These are phyloP conservation scores for Allenopithecus nigroviridis DNA, from an alignment of 2,797 vertebrate genomes.

Conservation along the genomic window DNA sequence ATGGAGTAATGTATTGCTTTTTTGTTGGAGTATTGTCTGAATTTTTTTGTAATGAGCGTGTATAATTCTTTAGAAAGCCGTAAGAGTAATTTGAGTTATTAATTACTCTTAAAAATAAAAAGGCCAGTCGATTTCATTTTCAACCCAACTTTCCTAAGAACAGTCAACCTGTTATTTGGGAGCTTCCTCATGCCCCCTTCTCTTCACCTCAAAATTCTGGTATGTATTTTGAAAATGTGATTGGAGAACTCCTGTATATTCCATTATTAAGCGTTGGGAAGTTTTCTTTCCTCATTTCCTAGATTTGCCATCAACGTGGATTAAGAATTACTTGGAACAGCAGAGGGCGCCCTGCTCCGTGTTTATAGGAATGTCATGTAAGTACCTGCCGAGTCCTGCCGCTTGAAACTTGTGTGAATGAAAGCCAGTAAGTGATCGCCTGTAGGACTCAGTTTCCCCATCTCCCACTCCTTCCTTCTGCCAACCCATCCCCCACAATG, in stretches of 20 bases:
- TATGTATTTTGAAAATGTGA: background rate
- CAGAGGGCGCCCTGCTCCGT: conserved; percentile 40
- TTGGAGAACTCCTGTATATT: background rate
- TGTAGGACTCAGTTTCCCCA: background rate
- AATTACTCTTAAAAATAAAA: background rate
- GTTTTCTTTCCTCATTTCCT: background rate
- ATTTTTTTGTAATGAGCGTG: background rate
- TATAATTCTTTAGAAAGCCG: background rate
- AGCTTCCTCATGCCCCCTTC: background rate
- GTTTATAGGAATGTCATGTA: rapidly evolving
- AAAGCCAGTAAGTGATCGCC: too few species aligned
- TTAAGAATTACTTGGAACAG: background rate
- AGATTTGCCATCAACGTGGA: background rate
- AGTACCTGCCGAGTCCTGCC: too few species aligned
- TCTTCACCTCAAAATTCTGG: background rate
- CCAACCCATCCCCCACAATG: background rate
- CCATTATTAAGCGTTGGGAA: background rate
- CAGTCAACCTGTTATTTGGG: rapidly evolving
- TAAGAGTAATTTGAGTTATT: background rate
- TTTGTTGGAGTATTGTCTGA: background rate
- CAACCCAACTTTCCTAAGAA: background rate
- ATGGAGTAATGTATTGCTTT: background rate
- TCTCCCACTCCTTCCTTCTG: background rate
- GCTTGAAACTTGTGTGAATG: rapidly evolving
- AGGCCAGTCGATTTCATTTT: background rate